A percentile compares a stretch with the other conserved stretches of the same genome.
Conservation (phyloP, 1,140 invertebrate genomes). For the Colletes gigas region DNA sequence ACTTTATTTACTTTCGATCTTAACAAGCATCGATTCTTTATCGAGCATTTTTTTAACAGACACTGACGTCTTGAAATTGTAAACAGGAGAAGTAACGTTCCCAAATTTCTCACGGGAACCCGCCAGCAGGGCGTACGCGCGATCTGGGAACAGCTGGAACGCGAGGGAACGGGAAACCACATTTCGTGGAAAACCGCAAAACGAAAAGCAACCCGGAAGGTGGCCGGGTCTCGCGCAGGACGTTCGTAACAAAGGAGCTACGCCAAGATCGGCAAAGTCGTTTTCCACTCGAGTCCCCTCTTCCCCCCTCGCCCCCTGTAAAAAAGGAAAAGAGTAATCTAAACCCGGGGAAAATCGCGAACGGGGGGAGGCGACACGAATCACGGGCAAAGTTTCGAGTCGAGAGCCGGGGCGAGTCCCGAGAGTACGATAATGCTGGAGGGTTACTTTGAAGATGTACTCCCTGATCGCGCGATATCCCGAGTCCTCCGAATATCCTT, state of each 20-base stretch:
- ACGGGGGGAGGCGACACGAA: background rate
- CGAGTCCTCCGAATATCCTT: background rate
- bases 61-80: too few species aligned
- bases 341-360: background rate
- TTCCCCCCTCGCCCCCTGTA: too few species aligned
- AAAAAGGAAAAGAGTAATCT: background rate
- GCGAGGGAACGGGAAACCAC: conserved; percentile 6
- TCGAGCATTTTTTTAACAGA: too few species aligned
- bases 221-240: background rate
- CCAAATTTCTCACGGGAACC: background rate
- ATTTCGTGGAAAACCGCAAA: conserved; percentile 10
- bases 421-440: background rate
- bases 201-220: background rate
- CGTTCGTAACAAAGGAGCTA: background rate
- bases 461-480: background rate
- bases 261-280: background rate
- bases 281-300: background rate
- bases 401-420: background rate
- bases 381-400: background rate
- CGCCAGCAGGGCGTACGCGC: too few species aligned
- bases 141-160: conserved; percentile 32
- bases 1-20: too few species aligned
- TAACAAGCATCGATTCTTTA: too few species aligned
- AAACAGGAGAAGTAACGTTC: too few species aligned
- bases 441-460: background rate